Percentiles rank a stretch among this genome's conserved stretches.
phyloP scores from a whole-genome alignment of 2,797 vertebrate species.

The Podarcis lilfordi region DNA sequence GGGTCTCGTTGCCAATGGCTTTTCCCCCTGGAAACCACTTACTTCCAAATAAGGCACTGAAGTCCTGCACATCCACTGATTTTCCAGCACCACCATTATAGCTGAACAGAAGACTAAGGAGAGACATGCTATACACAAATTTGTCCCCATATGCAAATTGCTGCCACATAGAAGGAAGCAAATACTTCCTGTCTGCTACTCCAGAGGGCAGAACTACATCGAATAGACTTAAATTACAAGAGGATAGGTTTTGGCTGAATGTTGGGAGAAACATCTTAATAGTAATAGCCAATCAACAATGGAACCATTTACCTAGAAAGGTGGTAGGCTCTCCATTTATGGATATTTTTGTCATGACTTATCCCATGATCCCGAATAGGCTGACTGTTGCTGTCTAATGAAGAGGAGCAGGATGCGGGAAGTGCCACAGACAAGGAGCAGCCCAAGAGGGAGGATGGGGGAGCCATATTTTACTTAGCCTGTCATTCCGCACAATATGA shows the following conservation, averaged over 20 bases:
- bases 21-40: constrained; percentile 2
- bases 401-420: too few species aligned
- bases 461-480: neutral
- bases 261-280: neutral
- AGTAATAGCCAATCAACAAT: neutral
- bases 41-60: neutral
- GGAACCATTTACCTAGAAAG: neutral
- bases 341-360: neutral
- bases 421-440: too few species aligned
- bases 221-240: neutral
- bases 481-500: neutral
- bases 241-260: neutral
- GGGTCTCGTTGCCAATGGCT: neutral
- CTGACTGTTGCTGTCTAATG: too few species aligned
- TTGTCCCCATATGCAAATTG: neutral
- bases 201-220: neutral
- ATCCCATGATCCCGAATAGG: too few species aligned
- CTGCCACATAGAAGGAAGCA: neutral
- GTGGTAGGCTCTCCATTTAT: too few species aligned
- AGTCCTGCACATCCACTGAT: neutral
- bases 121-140: too few species aligned
- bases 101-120: too few species aligned
- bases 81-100: neutral
- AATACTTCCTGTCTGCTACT: neutral
- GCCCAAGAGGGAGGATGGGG: too few species aligned